phyloP scores from a whole-genome alignment of 1,140 invertebrate species.

The Antheraea mylitta region DNA sequence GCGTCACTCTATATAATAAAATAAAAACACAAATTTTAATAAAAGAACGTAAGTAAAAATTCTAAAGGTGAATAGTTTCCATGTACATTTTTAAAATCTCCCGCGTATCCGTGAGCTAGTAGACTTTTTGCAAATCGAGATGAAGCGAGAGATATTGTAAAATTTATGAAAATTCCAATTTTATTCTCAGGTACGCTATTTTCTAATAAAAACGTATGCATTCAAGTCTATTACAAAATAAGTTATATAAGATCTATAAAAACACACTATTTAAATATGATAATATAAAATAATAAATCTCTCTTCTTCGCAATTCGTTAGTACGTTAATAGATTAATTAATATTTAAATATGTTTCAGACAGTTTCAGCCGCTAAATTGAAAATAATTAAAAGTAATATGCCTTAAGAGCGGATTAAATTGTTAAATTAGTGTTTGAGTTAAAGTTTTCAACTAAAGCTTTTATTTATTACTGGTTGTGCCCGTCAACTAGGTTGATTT shows the following conservation, averaged over 20 bases:
- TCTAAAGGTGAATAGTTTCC: conserved; percentile 10
- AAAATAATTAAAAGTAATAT: no score
- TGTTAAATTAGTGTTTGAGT: no score
- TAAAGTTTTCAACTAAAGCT: no score
- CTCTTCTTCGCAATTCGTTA: no score
- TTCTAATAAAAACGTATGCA: neutral
- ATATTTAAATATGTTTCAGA: no score
- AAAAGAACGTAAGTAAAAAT: conserved; percentile 14
- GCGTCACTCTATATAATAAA: neutral
- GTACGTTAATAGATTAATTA: no score
- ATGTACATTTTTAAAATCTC: conserved; percentile 16
- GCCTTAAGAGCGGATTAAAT: no score
- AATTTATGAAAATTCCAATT: conserved; percentile 20
- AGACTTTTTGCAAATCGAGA: conserved; percentile 15
- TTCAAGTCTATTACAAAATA: neutral
- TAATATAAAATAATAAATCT: no score
- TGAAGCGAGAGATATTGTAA: conserved; percentile 16
- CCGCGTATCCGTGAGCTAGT: neutral
- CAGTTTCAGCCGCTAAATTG: no score
- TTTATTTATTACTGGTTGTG: no score
- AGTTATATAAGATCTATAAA: neutral
- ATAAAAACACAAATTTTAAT: neutral
- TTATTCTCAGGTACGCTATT: neutral
- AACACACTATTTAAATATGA: no score
- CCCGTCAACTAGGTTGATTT: no score